Conservation (phyloP, 2,113 vertebrate genomes). For the Mormoops blainvillei region DNA sequence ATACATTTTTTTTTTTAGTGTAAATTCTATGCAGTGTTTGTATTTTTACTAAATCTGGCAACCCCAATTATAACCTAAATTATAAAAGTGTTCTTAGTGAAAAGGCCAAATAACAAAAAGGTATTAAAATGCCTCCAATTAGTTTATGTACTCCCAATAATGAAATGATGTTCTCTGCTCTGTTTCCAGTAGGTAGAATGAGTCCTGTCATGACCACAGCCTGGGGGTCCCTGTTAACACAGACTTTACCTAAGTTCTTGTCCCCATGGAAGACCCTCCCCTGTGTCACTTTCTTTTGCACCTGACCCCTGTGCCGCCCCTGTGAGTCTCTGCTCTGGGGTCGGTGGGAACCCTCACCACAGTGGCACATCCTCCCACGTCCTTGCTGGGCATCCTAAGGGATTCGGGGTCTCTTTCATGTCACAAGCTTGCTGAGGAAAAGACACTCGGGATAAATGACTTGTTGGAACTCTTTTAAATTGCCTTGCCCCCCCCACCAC, state of each 20-base stretch:
- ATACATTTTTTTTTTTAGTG: background rate
- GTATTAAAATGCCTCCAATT: background rate
- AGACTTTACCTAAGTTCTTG: background rate
- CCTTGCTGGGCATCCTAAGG: background rate
- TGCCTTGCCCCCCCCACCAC: background rate
- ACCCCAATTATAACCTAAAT: background rate
- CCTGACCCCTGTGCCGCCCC: background rate
- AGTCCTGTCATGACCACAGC: rapidly evolving
- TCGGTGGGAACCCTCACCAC: background rate
- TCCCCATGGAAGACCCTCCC: rapidly evolving
- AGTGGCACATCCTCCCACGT: background rate
- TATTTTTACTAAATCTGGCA: background rate
- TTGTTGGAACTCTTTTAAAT: background rate
- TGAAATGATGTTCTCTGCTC: background rate
- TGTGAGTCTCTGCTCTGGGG: background rate
- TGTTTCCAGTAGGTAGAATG: no score
- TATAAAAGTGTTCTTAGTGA: background rate
- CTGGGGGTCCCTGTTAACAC: background rate
- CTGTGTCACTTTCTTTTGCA: rapidly evolving
- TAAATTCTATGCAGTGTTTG: background rate
- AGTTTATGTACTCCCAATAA: background rate
- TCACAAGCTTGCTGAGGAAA: background rate
- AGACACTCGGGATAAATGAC: no score
- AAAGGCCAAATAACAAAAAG: background rate
- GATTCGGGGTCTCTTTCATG: background rate